Conservation (phyloP, 2,113 vertebrate genomes). For the Hippocampus abdominalis region DNA sequence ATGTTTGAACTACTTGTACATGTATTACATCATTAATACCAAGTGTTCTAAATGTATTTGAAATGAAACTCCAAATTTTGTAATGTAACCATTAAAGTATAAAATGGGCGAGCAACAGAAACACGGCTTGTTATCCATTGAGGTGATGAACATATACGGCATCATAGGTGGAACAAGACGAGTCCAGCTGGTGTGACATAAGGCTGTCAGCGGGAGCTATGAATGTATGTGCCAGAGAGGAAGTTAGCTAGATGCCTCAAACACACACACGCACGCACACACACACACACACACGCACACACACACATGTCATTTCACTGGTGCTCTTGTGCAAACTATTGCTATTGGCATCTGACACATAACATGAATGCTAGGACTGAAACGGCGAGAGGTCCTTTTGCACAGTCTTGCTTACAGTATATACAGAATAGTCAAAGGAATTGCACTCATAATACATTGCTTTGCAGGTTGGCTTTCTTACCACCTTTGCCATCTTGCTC, state of each 20-base stretch:
- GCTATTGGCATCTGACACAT: not conserved
- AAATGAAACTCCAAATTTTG: not conserved
- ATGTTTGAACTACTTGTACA: no score
- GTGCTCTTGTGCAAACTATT: slow-evolving; percentile 32
- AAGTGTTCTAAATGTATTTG: not conserved
- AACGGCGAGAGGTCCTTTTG: not conserved
- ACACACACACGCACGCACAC: slow-evolving; percentile 34
- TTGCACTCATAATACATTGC: slow-evolving; percentile 16
- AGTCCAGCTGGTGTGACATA: slow-evolving; percentile 75
- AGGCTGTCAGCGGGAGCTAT: slow-evolving; percentile 69
- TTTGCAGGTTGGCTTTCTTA: slow-evolving; percentile 88
- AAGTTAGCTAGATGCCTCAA: slow-evolving; percentile 63
- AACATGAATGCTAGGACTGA: slow-evolving; percentile 9
- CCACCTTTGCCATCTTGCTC: slow-evolving; percentile 92
- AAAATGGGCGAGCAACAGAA: slow-evolving; percentile 7
- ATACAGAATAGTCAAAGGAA: not conserved
- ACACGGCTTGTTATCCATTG: slow-evolving; percentile 16
- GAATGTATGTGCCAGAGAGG: slow-evolving; percentile 61
- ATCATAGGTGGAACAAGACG: slow-evolving; percentile 40
- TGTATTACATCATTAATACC: no score
- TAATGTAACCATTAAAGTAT: not conserved
- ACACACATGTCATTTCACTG: slow-evolving; percentile 32
- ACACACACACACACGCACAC: not conserved
- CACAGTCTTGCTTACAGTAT: not conserved
- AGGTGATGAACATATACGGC: slow-evolving; percentile 26